Conservation (phyloP, 2,113 vertebrate species). For the Myrmecophaga tridactyla region DNA sequence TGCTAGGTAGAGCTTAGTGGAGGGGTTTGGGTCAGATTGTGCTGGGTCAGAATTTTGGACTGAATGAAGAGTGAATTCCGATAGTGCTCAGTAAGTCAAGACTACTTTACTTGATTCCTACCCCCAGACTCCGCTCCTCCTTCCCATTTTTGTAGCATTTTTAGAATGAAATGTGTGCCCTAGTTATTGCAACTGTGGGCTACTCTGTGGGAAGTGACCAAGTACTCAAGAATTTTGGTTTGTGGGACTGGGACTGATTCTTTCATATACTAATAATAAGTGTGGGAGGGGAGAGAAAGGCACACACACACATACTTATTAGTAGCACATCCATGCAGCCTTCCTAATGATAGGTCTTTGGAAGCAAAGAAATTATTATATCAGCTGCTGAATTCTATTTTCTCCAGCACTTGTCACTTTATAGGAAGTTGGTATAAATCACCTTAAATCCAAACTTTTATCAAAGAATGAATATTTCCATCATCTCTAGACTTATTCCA, state of each 20-base stretch:
- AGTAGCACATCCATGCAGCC: too few species aligned
- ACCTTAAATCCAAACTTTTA: not conserved
- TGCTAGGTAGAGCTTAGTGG: conserved; percentile 8
- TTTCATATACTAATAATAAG: not conserved
- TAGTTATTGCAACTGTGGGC: not conserved
- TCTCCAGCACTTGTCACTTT: not conserved
- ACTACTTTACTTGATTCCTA: conserved; percentile 48
- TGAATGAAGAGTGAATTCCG: conserved; percentile 34
- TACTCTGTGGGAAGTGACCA: not conserved
- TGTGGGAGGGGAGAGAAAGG: not conserved
- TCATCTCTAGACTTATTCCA: not conserved
- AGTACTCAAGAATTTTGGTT: not conserved
- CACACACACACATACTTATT: too few species aligned
- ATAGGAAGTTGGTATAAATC: not conserved
- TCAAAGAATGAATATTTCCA: not conserved
- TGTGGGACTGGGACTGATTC: not conserved
- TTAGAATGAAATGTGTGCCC: not conserved
- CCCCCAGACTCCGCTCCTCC: not conserved
- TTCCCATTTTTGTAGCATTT: not conserved
- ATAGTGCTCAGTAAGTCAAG: not conserved
- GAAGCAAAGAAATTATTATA: not conserved
- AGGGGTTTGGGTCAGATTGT: conserved; percentile 42
- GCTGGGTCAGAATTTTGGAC: conserved; percentile 66
- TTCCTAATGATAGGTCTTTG: not conserved
- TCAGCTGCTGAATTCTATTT: not conserved